Conservation (phyloP, 2,888 invertebrate species). For the Coremacera marginata region DNA sequence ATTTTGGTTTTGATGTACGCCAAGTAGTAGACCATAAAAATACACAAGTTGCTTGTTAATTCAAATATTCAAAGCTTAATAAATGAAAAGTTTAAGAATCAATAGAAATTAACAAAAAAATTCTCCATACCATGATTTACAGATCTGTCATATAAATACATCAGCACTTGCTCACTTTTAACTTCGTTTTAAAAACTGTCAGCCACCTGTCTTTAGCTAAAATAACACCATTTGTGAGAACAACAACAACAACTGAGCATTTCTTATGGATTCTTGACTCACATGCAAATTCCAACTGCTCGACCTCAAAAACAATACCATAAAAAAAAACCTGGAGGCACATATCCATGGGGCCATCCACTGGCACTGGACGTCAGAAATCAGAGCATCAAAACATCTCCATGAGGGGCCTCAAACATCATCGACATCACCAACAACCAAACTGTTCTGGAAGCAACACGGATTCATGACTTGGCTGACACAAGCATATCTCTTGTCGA, state of each 20-base stretch:
- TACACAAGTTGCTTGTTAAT: neutral
- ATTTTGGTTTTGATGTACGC: neutral
- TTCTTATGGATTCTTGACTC: neutral
- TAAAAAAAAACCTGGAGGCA: neutral
- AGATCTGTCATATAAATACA: no score
- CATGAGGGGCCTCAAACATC: conserved; percentile 10
- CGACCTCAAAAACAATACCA: conserved; percentile 8
- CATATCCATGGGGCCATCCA: neutral
- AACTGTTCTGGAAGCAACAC: neutral
- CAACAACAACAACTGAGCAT: neutral
- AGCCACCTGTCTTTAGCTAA: neutral
- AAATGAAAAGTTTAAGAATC: no score
- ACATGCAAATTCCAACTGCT: neutral
- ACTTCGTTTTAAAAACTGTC: neutral
- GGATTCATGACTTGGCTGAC: neutral
- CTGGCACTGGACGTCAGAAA: neutral
- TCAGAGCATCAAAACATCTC: neutral
- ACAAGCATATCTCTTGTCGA: neutral
- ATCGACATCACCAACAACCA: conserved; percentile 7
- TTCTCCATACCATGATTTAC: no score
- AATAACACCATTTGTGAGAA: neutral
- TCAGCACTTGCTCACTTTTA: neutral
- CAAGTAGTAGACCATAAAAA: neutral
- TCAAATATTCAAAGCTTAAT: no score
- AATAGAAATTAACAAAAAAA: no score